Base-by-base conservation (phyloP, 2,888 invertebrate species). In the Netelia melanura region DNA sequence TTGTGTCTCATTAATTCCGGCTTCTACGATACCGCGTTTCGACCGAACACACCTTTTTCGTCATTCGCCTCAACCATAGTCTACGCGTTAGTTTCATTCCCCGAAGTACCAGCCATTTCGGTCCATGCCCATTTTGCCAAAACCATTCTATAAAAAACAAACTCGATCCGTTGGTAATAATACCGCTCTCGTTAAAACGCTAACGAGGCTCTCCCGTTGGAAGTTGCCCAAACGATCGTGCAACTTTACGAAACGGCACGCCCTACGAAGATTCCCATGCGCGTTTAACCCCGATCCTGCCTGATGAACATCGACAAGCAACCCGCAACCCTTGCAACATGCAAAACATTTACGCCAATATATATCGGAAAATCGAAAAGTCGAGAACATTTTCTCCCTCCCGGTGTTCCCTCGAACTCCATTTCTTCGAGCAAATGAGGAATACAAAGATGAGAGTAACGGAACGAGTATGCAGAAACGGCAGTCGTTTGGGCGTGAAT, bases 1-100 rank as follows among this genome's bases (percentile, higher is more conserved):
- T 1, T 6, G 58, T 9, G 58, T 48, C 48, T 48, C 48, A 48
- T 14, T 48, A 14, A 48, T 48, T 48, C 11, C 14, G 48, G 14
- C 48, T 1, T 48, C 14, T 10, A 0, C 10, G 14, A 48, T 48
- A 48, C 14, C 14, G 8, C 10, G 3, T 61, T 61, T 52, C 17
- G 21, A 61, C 58, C 11, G 64, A 81, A 87, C 84, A 85, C 86
- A 87, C 38, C 38, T 38, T 38, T 38, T 38, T 38, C 38, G 38
- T 38, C 38, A 38, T 38, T 38, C 5, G 38, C 38, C 6, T 38
- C 38, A 38, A 38, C 38, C 6, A 3, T 6, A 8, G 8, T 21
- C 6, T 8, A 3, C 38, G 38, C 21, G 21, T 21, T 21, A 21
- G 21, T 21, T 38, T 38, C 6, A 87, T 76, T 87, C 87, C 84